Conservation (phyloP, 2,113 vertebrate genomes). For the Gobiocypris rarus region DNA sequence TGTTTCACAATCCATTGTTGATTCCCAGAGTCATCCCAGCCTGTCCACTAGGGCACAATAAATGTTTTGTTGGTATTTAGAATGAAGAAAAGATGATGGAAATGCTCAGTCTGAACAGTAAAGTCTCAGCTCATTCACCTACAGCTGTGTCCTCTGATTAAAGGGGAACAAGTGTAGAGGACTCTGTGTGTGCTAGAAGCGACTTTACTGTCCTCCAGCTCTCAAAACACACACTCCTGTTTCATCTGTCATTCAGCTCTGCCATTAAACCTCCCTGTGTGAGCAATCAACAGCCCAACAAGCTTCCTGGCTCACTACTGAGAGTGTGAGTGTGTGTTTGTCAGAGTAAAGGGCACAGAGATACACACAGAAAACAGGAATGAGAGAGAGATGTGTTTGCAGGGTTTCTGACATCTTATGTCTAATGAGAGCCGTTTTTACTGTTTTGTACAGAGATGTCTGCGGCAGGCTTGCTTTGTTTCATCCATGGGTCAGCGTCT, state of each 20-base stretch:
- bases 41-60: too few species aligned
- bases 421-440: neutral
- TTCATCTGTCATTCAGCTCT: constrained; percentile 27
- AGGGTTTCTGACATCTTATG: neutral
- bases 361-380: neutral
- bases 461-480: neutral
- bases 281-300: constrained; percentile 36
- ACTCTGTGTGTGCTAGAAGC: neutral
- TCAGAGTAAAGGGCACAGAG: constrained; percentile 14
- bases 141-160: constrained; percentile 4
- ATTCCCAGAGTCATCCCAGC: too few species aligned
- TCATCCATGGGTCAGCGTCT: constrained; percentile 8
- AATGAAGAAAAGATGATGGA: neutral
- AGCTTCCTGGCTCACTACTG: constrained; percentile 15
- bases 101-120: constrained; percentile 1
- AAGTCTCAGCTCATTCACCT: neutral
- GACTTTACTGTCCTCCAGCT: neutral
- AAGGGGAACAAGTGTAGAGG: neutral
- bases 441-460: constrained; percentile 20
- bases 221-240: constrained; percentile 29
- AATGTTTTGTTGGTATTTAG: neutral
- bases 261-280: constrained; percentile 39
- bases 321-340: constrained; percentile 15
- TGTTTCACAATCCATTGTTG: too few species aligned
- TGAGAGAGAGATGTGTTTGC: constrained; percentile 7